Percentiles rank a stretch among this genome's conserved stretches.
phyloP scores from a whole-genome alignment of 2,113 vertebrate genomes.

The Atrichornis clamosus region DNA sequence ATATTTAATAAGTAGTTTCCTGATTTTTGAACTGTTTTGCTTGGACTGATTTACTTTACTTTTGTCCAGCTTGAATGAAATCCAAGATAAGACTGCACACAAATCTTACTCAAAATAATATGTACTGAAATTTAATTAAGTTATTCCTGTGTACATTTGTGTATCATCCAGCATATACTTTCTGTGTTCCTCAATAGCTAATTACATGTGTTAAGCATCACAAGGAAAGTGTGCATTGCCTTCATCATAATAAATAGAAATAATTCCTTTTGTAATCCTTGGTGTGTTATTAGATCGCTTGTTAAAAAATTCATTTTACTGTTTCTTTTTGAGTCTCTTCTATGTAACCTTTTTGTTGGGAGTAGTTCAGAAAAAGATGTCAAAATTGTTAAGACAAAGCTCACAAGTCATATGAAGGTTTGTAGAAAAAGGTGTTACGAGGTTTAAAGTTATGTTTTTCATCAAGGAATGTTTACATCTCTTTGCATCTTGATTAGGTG shows the following conservation, averaged over 20 bases:
- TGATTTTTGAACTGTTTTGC: neutral
- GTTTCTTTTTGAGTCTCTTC: neutral
- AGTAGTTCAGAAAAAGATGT: neutral
- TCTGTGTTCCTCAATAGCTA: neutral
- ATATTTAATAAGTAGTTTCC: neutral
- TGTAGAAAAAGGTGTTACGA: neutral
- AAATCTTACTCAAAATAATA: neutral
- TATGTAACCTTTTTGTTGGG: neutral
- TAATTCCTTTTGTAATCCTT: neutral
- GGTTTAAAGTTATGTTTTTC: neutral
- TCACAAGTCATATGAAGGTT: neutral
- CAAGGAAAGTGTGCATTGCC: neutral
- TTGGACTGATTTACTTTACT: neutral
- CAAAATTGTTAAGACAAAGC: neutral
- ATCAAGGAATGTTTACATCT: neutral
- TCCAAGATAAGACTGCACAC: neutral
- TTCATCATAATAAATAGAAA: neutral
- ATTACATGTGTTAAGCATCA: neutral
- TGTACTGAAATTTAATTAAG: neutral
- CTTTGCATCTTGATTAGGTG: slow-evolving; percentile 36
- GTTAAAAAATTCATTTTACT: neutral
- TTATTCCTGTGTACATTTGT: neutral
- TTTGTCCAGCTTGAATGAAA: neutral
- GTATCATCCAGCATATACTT: neutral
- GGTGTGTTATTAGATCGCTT: neutral